Base-by-base conservation (phyloP, 2,888 invertebrate species). In the Volucella bombylans region DNA sequence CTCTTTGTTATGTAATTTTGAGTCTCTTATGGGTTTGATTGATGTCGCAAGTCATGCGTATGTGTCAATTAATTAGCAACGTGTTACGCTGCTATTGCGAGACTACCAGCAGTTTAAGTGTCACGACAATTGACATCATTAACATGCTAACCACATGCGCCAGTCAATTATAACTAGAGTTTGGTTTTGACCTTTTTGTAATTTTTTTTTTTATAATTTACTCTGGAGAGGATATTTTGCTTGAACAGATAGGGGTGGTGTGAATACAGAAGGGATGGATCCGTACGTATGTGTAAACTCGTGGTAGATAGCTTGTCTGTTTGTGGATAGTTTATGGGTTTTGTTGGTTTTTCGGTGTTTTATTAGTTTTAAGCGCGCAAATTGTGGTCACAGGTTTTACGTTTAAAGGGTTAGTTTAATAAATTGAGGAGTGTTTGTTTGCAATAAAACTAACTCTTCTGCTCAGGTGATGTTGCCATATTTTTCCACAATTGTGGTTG, bases 271-370 rank as follows among this genome's bases (percentile, higher is more conserved):
- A 23, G 23, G 15, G 71, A 9, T 50, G 52, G 4, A 31, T 6
- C 31, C 15, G 43, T 31, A 8, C 15, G 43, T 31, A 8, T 52
- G 43, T 52, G 38, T 38, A 62, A 62, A 62, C 14, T 45, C n/a
- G 49, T 49, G 69, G 69, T 59, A 12, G 45, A 39, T n/a, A 54
- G 49, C 47, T 43, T 62, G 62, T 54, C 62, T 52, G 54, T 43
- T 72, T 72, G 72, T n/a, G 72, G 62, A 52, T 62, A 45, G 72
- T 54, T 54, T 72, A 62, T 52, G 62, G 72, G 52, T 52, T 45
- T 31, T 52, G 72, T 47, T 38, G 62, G 72, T 54, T 72, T 31
- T 72, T 43, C 15, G 61, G 43, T 61, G 71, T 54, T 72, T 72
- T 72, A 54, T 72, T 72, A 72, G 61, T 54, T 72, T 45, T 62